A percentile compares a stretch with the other conserved stretches of the same genome.
phyloP scores from a whole-genome alignment of 2,797 vertebrate genomes.

The Notolabrus celidotus region DNA sequence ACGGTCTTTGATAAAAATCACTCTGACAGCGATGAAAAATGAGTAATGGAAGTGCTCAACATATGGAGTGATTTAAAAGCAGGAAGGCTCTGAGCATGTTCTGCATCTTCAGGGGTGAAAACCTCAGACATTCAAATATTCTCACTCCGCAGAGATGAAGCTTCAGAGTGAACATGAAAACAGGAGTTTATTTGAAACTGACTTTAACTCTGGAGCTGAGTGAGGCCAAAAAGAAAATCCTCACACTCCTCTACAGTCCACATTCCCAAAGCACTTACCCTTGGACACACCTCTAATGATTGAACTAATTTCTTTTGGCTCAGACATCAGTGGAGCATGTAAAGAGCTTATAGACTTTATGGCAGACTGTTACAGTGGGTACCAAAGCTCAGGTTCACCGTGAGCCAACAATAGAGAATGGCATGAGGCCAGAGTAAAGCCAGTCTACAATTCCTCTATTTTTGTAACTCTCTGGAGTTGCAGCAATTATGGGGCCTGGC shows the following conservation, averaged over 20 bases:
- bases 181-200: conserved; percentile 33
- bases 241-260: conserved; percentile 7
- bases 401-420: conserved; percentile 37
- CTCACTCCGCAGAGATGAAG: conserved; percentile 37
- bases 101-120: conserved; percentile 28
- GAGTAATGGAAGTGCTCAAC: conserved; percentile 36
- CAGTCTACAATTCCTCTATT: conserved; percentile 32
- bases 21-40: conserved; percentile 44
- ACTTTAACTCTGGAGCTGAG: conserved; percentile 20
- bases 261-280: conserved; percentile 19
- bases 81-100: conserved; percentile 26
- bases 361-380: conserved; percentile 33
- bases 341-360: conserved; percentile 40
- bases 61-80: conserved; percentile 50
- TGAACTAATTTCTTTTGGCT: conserved; percentile 32
- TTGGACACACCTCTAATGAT: conserved; percentile 18
- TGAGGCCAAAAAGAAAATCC: conserved; percentile 18
- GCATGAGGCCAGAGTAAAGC: conserved; percentile 42
- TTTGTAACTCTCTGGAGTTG: conserved; percentile 25
- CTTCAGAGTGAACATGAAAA: conserved; percentile 36
- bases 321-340: conserved; percentile 35
- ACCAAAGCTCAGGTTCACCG: conserved; percentile 19
- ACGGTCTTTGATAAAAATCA: conserved; percentile 43
- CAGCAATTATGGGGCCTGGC: conserved; percentile 35
- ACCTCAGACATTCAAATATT: conserved; percentile 38